Base-by-base conservation (phyloP, 2,888 invertebrate genomes). In the Myathropa florea region DNA sequence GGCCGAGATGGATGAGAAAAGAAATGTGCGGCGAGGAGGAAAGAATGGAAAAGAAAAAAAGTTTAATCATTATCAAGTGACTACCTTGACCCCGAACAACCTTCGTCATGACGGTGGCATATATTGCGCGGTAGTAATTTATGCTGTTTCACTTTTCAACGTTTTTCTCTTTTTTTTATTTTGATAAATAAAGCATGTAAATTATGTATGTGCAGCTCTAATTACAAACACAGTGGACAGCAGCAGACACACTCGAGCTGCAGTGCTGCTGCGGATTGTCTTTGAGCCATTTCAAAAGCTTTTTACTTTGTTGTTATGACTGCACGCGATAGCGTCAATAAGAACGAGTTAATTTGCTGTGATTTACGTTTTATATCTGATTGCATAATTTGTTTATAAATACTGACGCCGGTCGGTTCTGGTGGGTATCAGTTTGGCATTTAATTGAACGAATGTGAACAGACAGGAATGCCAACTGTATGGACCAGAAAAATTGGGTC, bases 61-160 rank as follows among this genome's bases (percentile, higher is more conserved):
- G 1, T 70, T 80, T 72, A 88, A 88, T 86, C 85, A 86, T 86
- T 86, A 86, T 86, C 85, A 86, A 86, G 78, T 75, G 85, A 78
- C 85, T 82, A 86, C 85, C 85, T 86, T 86, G 85, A 86, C 85
- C 85, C 78, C 82, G 64, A 82, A 86, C 85, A 82, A 82, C 85
- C 85, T 86, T 86, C 85, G 73, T 81, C 82, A 78, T 82, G 82
- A 70, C 82, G 82, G 61, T 82, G 82, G 85, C 85, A 86, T 82
- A 86, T 78, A 81, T 77, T 78, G 85, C 73, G 77, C 77, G 77
- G 72, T 65, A 86, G 82, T 82, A 86, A 86, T 82, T 82, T 86
- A 86, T 86, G 82, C 85, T 76, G 72, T 86, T 86, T 82, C 85
- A 86, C 85, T 86, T 86, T 86, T 86, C 64, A 86, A 64, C 33